Evolutionary conservation across 2,113 vertebrate species (phyloP).

Genomic region (Crocuta crocuta): DNA sequence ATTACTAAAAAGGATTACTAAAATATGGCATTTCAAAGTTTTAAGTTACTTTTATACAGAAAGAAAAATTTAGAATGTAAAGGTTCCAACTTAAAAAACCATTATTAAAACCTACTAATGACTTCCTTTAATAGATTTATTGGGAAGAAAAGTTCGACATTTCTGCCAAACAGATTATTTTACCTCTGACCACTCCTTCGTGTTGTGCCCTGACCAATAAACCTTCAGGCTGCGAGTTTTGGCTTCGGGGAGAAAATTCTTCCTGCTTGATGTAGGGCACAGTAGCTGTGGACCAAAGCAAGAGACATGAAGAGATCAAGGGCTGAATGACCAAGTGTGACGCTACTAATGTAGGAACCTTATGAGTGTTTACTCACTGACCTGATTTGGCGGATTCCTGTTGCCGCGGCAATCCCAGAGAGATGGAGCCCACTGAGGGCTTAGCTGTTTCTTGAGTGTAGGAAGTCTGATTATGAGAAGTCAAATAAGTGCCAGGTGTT

Average conservation of each 20-base stretch:
- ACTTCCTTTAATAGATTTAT: neutral
- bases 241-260: conserved; percentile 92
- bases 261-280: conserved; percentile 94
- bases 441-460: conserved; percentile 94
- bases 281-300: conserved; percentile 76
- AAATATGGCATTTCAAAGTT: neutral
- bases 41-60: neutral
- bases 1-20: neutral
- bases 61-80: conserved; percentile 53
- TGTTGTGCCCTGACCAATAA: conserved; percentile 92
- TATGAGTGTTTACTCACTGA: conserved; percentile 74
- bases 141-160: neutral
- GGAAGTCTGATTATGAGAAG: conserved; percentile 92
- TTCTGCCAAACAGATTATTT: conserved; percentile 19
- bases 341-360: neutral
- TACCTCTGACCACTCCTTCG: conserved; percentile 94
- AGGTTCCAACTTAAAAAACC: neutral
- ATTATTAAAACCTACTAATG: neutral
- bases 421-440: conserved; percentile 96
- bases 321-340: neutral
- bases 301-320: neutral
- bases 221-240: conserved; percentile 91
- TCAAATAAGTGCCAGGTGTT: conserved; percentile 97
- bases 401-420: conserved; percentile 95
- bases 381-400: conserved; percentile 95